Evolutionary conservation across 2,797 vertebrate genomes (phyloP), one percentile per base, ranked within the genome.

Genomic region (Galagoides demidoff): DNA sequence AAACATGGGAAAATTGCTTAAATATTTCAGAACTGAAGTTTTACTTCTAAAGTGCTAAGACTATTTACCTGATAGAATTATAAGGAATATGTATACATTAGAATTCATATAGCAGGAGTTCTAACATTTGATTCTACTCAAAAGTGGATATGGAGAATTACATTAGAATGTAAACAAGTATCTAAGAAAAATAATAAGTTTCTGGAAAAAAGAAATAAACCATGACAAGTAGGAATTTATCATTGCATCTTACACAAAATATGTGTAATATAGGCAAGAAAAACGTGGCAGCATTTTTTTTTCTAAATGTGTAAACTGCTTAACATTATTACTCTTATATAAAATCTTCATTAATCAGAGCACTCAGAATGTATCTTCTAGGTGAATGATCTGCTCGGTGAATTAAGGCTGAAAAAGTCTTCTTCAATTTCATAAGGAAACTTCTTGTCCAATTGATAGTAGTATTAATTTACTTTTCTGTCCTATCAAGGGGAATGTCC

Each of bases 211-310:
- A 29, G 16, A 83, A 6, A 63, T 59, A 59, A 71, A 66, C 14
- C 37, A 0, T 68, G 27, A 63, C 64, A 64, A 43, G 39, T 31
- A 85, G 73, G 4, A 85, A 27, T 25, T 70, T 88, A 29, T 82
- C 89, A 85, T 43, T 93, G 3, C 14, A 25, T 66, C 61, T 90
- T 78, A 70, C 17, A 85, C 45, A 92, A 73, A 82, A 92, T 68
- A 34, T 17, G 64, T 31, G 12, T 22, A 66, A 77, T 39, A 3
- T 29, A 66, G 74, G 22, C n/a, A 49, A 74, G 63, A 71, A 92
- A 90, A 92, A 63, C 70, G 5, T 66, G 45, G 31, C 4, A 27
- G 29, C 16, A 45, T 57, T 78, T 94, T 94, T 71, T 16, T 81
- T 79, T 89, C 88, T 90, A 52, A 87, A 49, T 64, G 34, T 14